These are phyloP conservation scores for Drosophila helvetica DNA, from an alignment of 2,888 invertebrate species.

Conservation along the genomic window DNA sequence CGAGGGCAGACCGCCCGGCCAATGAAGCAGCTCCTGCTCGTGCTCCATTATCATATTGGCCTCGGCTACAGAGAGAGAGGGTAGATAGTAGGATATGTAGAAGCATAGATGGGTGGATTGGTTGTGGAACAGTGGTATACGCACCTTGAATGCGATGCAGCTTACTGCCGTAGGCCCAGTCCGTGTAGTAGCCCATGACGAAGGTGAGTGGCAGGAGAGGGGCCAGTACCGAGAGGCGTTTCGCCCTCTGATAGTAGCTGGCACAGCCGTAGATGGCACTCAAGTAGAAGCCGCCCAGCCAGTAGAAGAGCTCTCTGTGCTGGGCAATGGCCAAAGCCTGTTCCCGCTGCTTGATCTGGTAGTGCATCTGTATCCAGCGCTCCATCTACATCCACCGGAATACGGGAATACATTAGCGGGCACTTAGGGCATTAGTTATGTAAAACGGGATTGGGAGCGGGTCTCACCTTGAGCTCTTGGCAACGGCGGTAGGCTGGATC, in stretches of 20 bases:
- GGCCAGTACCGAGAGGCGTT: conserved; percentile 86
- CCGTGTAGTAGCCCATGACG: conserved; percentile 89
- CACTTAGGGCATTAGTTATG: conserved; percentile 3
- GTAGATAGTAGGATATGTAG: background rate
- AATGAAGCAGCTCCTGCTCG: conserved; percentile 88
- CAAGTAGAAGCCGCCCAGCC: conserved; percentile 88
- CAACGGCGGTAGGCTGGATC: conserved; percentile 79
- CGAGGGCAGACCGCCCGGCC: conserved; percentile 90
- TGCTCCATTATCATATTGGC: conserved; percentile 92
- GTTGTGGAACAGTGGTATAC: background rate
- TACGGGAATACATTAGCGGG: conserved; percentile 67
- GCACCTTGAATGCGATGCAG: conserved; percentile 90
- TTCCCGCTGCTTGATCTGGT: conserved; percentile 90
- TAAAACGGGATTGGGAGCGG: conserved; percentile 11
- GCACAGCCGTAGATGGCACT: conserved; percentile 85
- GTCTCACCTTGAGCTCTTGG: conserved; percentile 77
- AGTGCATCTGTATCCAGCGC: conserved; percentile 91
- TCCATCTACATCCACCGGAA: conserved; percentile 86
- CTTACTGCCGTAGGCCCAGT: conserved; percentile 91
- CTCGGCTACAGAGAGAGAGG: conserved; percentile 85
- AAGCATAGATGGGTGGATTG: too few relatives aligned
- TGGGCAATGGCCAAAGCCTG: conserved; percentile 89
- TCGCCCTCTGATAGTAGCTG: conserved; percentile 86
- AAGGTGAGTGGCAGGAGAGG: conserved; percentile 90
- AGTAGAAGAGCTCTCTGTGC: conserved; percentile 89